A percentile compares a stretch with the other conserved stretches of the same genome.
These are phyloP conservation scores for Anastrepha obliqua DNA, from an alignment of 1,140 invertebrate genomes.

Conservation along the genomic window DNA sequence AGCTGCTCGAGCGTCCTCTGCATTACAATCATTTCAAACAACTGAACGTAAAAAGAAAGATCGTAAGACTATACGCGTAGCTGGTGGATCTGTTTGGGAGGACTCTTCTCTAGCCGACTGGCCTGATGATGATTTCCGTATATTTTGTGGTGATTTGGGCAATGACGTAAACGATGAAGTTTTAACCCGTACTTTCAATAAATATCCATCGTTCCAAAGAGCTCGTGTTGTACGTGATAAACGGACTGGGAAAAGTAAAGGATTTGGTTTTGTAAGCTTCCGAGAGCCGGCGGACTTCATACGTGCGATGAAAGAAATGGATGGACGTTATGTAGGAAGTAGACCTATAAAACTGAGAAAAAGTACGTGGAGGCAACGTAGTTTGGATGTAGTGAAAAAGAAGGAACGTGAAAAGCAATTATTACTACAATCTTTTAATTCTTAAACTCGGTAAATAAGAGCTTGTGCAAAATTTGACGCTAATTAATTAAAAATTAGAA, in stretches of 20 bases:
- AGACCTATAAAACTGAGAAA: constrained; percentile 98
- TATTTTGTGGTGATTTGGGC: constrained; percentile 99
- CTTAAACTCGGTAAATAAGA: constrained; percentile 16
- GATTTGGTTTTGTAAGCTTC: constrained; percentile 99
- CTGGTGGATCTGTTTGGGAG: constrained; percentile 96
- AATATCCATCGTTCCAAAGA: constrained; percentile 94
- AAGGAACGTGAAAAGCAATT: constrained; percentile 94
- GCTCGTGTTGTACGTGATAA: constrained; percentile 98
- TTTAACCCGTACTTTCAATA: constrained; percentile 92
- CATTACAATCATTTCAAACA: constrained; percentile 76
- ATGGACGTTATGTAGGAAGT: constrained; percentile 96
- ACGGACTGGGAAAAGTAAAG: constrained; percentile 97
- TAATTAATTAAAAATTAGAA: too few relatives aligned
- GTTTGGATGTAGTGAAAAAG: constrained; percentile 93
- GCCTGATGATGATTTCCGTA: constrained; percentile 97
- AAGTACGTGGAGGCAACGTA: constrained; percentile 96
- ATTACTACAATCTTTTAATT: constrained; percentile 81
- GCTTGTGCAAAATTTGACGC: too few relatives aligned
- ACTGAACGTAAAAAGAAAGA: constrained; percentile 80
- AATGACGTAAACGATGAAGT: constrained; percentile 99
- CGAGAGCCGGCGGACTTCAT: constrained; percentile 98
- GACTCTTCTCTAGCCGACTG: constrained; percentile 93
- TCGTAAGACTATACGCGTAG: constrained; percentile 84
- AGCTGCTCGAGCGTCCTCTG: constrained; percentile 78
- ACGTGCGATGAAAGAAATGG: constrained; percentile 99